phyloP scores from a whole-genome alignment of 2,113 vertebrate genomes.

The Phoenicopterus ruber region DNA sequence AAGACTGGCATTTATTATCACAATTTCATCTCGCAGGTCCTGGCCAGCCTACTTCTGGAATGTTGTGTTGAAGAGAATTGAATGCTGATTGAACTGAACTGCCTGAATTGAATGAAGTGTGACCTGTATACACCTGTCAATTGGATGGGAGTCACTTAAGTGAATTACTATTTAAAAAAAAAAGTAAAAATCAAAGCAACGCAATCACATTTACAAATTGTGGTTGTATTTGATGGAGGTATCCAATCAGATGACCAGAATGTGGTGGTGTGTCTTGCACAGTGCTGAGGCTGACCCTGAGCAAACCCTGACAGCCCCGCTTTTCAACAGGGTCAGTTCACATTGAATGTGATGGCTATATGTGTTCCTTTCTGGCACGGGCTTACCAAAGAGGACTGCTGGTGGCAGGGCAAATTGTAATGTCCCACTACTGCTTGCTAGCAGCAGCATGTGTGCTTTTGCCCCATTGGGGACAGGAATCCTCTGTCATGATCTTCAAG shows the following conservation, averaged over 20 bases:
- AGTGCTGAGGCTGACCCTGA: neutral
- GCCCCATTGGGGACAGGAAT: neutral
- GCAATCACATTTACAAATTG: neutral
- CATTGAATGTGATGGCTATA: neutral
- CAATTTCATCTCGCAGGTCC: neutral
- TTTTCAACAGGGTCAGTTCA: neutral
- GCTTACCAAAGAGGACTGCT: neutral
- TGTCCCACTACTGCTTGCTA: neutral
- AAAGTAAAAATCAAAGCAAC: neutral
- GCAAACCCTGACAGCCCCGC: neutral
- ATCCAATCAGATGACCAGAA: neutral
- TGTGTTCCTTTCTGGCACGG: neutral
- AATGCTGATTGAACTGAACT: neutral
- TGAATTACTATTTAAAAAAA: neutral
- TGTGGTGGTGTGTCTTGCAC: neutral
- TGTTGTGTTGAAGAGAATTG: neutral
- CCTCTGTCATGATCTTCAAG: neutral
- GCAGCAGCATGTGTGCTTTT: neutral
- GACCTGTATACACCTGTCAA: neutral
- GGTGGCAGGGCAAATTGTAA: neutral
- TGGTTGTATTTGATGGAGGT: neutral
- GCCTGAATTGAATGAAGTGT: neutral
- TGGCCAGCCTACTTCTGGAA: neutral
- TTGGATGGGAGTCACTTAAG: neutral
- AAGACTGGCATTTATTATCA: neutral